Conservation (phyloP, 1,140 invertebrate species). For the Drosophila sulfurigaster region DNA sequence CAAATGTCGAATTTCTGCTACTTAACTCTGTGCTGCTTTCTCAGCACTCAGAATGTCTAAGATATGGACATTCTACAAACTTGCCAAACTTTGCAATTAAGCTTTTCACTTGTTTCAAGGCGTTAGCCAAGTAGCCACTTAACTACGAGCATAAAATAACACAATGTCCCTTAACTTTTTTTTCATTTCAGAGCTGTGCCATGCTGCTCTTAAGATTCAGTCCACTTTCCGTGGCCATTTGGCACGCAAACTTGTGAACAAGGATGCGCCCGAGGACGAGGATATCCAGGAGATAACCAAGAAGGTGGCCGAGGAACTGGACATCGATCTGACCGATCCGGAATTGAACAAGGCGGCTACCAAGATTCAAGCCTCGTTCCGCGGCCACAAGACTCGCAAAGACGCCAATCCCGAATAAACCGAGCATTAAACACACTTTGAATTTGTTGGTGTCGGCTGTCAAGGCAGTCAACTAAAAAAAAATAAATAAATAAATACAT, state of each 20-base stretch:
- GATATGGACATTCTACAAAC: background rate
- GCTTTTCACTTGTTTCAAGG: slow-evolving; percentile 39
- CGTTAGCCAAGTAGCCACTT: slow-evolving; percentile 61
- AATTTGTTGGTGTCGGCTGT: slow-evolving; percentile 66
- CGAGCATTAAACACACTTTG: slow-evolving; percentile 6
- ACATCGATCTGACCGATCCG: slow-evolving; percentile 93
- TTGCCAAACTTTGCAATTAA: slow-evolving; percentile 42
- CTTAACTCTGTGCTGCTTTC: slow-evolving; percentile 15
- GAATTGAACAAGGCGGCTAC: slow-evolving; percentile 96
- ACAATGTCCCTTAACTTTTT: background rate
- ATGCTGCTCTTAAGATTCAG: slow-evolving; percentile 96
- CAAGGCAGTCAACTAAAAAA: slow-evolving; percentile 40
- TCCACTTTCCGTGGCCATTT: slow-evolving; percentile 96
- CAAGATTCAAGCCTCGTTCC: slow-evolving; percentile 97
- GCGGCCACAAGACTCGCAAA: slow-evolving; percentile 95
- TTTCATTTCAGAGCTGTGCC: slow-evolving; percentile 89
- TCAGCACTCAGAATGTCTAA: slow-evolving; percentile 20
- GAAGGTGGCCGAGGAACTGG: slow-evolving; percentile 88
- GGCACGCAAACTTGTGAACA: slow-evolving; percentile 90
- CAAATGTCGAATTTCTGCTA: slow-evolving; percentile 17
- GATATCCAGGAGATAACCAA: slow-evolving; percentile 85
- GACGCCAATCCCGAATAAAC: slow-evolving; percentile 85
- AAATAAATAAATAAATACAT: slow-evolving; percentile 30
- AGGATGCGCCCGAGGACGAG: slow-evolving; percentile 85
- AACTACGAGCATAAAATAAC: slow-evolving; percentile 11